Conservation (phyloP, 2,888 invertebrate genomes). For the Temnothorax unifasciatus region DNA sequence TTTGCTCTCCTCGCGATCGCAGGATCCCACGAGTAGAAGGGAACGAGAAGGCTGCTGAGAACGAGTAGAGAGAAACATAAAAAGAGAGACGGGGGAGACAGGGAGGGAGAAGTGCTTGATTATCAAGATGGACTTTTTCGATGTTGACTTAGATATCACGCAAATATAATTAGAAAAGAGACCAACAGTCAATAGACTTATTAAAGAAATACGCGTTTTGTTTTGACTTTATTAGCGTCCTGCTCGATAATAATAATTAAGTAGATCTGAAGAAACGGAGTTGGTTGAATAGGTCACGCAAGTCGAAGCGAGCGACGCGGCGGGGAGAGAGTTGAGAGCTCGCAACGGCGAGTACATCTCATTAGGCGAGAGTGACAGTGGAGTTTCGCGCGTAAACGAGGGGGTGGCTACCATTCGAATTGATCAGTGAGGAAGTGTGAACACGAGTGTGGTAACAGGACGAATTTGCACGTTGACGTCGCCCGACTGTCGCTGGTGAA, state of each 20-base stretch:
- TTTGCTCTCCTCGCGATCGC: constrained; percentile 56
- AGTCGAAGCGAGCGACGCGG: background rate
- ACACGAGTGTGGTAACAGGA: constrained; percentile 60
- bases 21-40: constrained; percentile 9
- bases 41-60: constrained; percentile 3
- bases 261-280: background rate
- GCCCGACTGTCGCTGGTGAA: constrained; percentile 10
- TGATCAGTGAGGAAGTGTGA: constrained; percentile 74
- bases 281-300: constrained; percentile 9
- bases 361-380: constrained; percentile 68
- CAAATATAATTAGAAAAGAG: background rate
- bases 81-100: background rate
- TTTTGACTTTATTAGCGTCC: background rate
- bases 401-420: constrained; percentile 39
- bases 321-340: constrained; percentile 17
- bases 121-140: background rate
- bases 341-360: constrained; percentile 4
- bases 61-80: background rate
- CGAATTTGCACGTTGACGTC: background rate
- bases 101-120: background rate
- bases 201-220: background rate
- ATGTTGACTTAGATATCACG: background rate
- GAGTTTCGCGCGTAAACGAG: constrained; percentile 49
- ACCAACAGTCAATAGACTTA: background rate
- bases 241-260: constrained; percentile 5